Percentiles rank a stretch among this genome's conserved stretches.
Conservation (phyloP, 2,888 invertebrate species). For the Euclidia mi region DNA sequence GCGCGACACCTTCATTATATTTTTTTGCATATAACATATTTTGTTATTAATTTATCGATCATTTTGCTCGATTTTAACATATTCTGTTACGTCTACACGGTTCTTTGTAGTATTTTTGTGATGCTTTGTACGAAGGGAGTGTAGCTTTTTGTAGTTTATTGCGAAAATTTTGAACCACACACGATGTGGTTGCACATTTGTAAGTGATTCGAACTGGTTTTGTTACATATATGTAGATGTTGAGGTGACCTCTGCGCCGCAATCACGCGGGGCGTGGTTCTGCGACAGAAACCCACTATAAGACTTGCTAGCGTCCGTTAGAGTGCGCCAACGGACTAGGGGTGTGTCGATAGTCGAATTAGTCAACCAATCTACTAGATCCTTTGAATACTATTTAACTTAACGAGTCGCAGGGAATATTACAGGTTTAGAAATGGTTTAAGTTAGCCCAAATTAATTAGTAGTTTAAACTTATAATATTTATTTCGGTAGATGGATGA, state of each 20-base stretch:
- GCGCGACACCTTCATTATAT: conserved; percentile 67
- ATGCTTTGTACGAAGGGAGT: conserved; percentile 75
- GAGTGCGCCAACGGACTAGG: conserved; percentile 26
- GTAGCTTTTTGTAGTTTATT: conserved; percentile 71
- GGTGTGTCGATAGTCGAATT: conserved; percentile 51
- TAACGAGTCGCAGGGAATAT: conserved; percentile 42
- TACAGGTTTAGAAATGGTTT: conserved; percentile 56
- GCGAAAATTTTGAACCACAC: conserved; percentile 57
- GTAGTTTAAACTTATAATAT: conserved; percentile 36
- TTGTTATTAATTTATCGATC: conserved; percentile 84
- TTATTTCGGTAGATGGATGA: conserved; percentile 46
- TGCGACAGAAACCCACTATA: background rate
- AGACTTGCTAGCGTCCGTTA: conserved; percentile 4
- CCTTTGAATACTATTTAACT: conserved; percentile 19
- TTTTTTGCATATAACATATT: conserved; percentile 85
- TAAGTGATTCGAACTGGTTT: conserved; percentile 50
- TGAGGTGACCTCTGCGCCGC: conserved; percentile 29
- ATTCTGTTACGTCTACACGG: conserved; percentile 76
- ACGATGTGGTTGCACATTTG: conserved; percentile 52
- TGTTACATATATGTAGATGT: conserved; percentile 44
- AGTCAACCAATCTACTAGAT: conserved; percentile 28
- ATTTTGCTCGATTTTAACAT: conserved; percentile 81
- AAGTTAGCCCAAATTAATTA: conserved; percentile 53
- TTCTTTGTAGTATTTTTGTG: conserved; percentile 84
- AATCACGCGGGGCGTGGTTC: conserved; percentile 8